Conservation (phyloP, 2,888 invertebrate genomes). For the Toxonevra muliebris region DNA sequence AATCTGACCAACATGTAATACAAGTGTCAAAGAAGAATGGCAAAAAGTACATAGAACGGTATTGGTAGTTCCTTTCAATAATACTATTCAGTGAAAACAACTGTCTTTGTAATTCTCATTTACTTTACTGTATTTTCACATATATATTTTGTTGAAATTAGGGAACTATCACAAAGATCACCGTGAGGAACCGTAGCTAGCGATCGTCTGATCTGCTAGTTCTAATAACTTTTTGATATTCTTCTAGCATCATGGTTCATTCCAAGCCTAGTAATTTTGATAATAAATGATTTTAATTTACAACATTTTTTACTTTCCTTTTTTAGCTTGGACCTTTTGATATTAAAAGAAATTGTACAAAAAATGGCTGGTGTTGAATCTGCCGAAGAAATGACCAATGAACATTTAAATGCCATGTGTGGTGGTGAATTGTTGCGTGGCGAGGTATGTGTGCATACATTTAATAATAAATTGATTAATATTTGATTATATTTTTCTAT, state of each 20-base stretch:
- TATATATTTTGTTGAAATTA: too few relatives aligned
- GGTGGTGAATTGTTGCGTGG: slow-evolving; percentile 95
- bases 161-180: too few relatives aligned
- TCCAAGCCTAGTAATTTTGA: too few relatives aligned
- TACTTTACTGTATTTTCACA: too few relatives aligned
- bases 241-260: not conserved
- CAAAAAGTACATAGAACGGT: too few relatives aligned
- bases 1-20: too few relatives aligned
- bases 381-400: slow-evolving; percentile 93
- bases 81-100: too few relatives aligned
- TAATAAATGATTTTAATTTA: not conserved
- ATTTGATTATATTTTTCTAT: not conserved
- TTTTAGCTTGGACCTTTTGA: slow-evolving; percentile 84
- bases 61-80: too few relatives aligned
- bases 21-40: too few relatives aligned
- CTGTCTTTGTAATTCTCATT: too few relatives aligned
- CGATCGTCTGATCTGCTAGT: too few relatives aligned
- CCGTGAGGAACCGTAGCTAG: too few relatives aligned
- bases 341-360: slow-evolving; percentile 96
- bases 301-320: slow-evolving; percentile 34
- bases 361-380: slow-evolving; percentile 99
- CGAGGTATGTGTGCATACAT: slow-evolving; percentile 72
- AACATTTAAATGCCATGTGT: slow-evolving; percentile 95
- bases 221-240: not conserved
- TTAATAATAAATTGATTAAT: not conserved